A percentile compares a stretch with the other conserved stretches of the same genome.
Conservation (phyloP, 2,113 vertebrate species). For the Gasterosteus aculeatus region DNA sequence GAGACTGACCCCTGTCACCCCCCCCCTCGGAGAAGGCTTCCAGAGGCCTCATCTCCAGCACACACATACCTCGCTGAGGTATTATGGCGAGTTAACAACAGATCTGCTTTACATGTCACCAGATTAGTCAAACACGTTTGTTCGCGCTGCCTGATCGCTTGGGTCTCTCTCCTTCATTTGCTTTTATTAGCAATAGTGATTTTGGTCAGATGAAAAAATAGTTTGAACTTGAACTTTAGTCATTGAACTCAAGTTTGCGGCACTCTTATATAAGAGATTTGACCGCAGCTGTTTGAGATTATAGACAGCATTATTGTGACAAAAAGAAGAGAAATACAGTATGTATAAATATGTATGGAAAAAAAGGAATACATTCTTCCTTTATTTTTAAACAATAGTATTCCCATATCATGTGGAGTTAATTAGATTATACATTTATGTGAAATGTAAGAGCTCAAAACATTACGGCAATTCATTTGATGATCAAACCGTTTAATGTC, state of each 20-base stretch:
- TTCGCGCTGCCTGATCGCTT: slow-evolving; percentile 2
- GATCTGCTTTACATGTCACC: slow-evolving; percentile 41
- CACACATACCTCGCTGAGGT: slow-evolving; percentile 65
- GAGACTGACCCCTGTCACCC: slow-evolving; percentile 58
- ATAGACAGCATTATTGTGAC: neutral
- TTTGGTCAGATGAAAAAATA: slow-evolving; percentile 28
- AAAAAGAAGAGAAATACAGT: neutral
- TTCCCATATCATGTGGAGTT: slow-evolving; percentile 6
- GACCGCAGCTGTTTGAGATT: slow-evolving; percentile 6
- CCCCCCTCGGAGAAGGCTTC: slow-evolving; percentile 51
- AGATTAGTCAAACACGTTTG: slow-evolving; percentile 28
- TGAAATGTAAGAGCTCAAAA: neutral
- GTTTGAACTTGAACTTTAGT: neutral
- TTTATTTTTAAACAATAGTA: slow-evolving; percentile 29
- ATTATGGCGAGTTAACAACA: slow-evolving; percentile 51
- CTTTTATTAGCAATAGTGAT: slow-evolving; percentile 21
- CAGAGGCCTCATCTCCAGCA: slow-evolving; percentile 73
- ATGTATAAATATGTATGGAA: too few species aligned
- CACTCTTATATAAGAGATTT: neutral
- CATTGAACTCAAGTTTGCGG: too few species aligned
- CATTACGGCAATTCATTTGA: neutral
- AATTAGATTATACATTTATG: slow-evolving; percentile 13
- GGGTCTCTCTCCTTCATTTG: slow-evolving; percentile 31
- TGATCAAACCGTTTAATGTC: neutral
- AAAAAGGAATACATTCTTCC: neutral